Evolutionary conservation across 2,888 invertebrate species (phyloP).

Genomic region (Ormyrus nitidulus): DNA sequence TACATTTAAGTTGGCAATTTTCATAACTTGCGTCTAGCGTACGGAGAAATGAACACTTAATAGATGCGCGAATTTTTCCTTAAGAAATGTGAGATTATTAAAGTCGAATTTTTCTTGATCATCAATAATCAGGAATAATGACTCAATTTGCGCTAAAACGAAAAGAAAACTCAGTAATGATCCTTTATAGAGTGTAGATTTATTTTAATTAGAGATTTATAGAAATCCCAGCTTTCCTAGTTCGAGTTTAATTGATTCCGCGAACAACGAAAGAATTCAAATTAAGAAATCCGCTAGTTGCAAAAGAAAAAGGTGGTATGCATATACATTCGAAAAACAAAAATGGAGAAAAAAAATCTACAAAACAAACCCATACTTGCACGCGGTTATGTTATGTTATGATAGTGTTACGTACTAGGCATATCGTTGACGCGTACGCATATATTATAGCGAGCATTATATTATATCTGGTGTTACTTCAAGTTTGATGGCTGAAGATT

Average conservation of each 20-base stretch:
- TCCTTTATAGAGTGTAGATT: too few species aligned
- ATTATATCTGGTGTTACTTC: slow-evolving; percentile 50
- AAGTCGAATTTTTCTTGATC: background rate
- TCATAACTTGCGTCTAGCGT: background rate
- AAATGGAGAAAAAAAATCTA: slow-evolving; percentile 7
- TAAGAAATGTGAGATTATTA: background rate
- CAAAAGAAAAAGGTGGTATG: background rate
- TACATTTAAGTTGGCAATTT: slow-evolving; percentile 40
- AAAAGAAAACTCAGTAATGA: background rate
- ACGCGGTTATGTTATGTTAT: slow-evolving; percentile 48
- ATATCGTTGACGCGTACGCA: slow-evolving; percentile 47
- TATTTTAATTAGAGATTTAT: too few species aligned
- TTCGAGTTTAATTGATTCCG: background rate
- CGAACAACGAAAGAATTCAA: background rate
- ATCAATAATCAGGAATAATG: background rate
- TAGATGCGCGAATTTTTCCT: background rate
- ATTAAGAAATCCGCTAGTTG: background rate
- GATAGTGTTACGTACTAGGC: slow-evolving; percentile 42
- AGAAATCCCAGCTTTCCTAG: too few species aligned
- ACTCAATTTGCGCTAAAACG: background rate
- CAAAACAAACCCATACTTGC: slow-evolving; percentile 27
- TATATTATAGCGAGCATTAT: slow-evolving; percentile 52
- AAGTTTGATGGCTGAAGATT: slow-evolving; percentile 38
- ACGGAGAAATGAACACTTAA: too few species aligned
- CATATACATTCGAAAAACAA: background rate